Conservation (phyloP, 1,140 invertebrate species). For the Drosophila ficusphila region DNA sequence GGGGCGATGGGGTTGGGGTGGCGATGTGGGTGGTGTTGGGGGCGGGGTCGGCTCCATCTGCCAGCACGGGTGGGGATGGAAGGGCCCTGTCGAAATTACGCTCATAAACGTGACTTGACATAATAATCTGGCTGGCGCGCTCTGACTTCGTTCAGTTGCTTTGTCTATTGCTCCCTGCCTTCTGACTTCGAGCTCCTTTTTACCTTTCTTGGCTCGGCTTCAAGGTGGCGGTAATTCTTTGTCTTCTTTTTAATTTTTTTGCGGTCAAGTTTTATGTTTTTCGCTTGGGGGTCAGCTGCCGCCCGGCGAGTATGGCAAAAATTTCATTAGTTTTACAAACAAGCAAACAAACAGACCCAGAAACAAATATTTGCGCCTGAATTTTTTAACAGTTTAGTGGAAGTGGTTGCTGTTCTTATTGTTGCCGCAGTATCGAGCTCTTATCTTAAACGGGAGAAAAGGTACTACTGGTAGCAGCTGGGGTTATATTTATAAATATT, state of each 20-base stretch:
- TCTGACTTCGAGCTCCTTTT: constrained; percentile 39
- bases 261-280: constrained; percentile 66
- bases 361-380: constrained; percentile 79
- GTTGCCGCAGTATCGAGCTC: constrained; percentile 40
- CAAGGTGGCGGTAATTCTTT: constrained; percentile 74
- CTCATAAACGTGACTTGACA: constrained; percentile 83
- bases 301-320: constrained; percentile 76
- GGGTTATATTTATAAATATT: constrained; percentile 65
- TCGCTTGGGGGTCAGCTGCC: constrained; percentile 61
- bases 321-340: constrained; percentile 82
- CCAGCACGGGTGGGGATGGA: constrained; percentile 3
- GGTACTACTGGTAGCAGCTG: constrained; percentile 47
- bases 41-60: background rate
- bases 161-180: constrained; percentile 61
- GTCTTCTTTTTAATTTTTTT: constrained; percentile 70
- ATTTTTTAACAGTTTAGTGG: constrained; percentile 77
- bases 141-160: constrained; percentile 60
- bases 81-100: constrained; percentile 78
- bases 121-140: constrained; percentile 77
- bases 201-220: constrained; percentile 8
- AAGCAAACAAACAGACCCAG: constrained; percentile 78
- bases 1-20: too few species aligned
- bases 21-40: too few species aligned
- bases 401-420: constrained; percentile 43
- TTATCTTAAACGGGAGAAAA: constrained; percentile 55